Conservation (phyloP, 1,140 invertebrate species). For the Thalassaphorura encarpata region DNA sequence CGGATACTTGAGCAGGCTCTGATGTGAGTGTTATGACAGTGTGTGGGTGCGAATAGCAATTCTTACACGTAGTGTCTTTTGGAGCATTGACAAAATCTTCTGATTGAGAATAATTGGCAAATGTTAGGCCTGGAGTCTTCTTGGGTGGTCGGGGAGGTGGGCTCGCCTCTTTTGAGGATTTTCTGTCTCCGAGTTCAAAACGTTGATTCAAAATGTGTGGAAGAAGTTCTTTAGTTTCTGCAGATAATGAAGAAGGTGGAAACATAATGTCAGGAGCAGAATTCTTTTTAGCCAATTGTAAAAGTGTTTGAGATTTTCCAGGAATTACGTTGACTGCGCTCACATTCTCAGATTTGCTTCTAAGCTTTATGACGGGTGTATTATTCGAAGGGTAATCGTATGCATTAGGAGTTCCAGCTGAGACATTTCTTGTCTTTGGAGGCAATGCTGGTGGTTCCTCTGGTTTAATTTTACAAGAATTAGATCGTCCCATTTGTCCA, state of each 20-base stretch:
- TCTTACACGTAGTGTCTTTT: too few relatives aligned
- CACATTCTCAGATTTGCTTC: background rate
- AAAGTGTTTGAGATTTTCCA: too few relatives aligned
- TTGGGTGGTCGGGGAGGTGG: background rate
- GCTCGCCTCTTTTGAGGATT: background rate
- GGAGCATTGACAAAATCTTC: too few relatives aligned
- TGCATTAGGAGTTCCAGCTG: too few relatives aligned
- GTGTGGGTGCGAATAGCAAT: too few relatives aligned
- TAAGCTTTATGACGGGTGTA: slow-evolving; percentile 7
- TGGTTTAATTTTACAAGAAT: slow-evolving; percentile 14
- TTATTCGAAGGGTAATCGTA: slow-evolving; percentile 30
- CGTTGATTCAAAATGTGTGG: too few relatives aligned
- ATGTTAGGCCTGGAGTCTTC: slow-evolving; percentile 1
- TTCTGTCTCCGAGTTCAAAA: too few relatives aligned
- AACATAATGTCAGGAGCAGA: slow-evolving; percentile 25
- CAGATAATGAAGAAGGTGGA: too few relatives aligned
- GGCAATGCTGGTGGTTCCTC: slow-evolving; percentile 21
- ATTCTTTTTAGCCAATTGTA: slow-evolving; percentile 26
- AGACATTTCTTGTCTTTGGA: slow-evolving; percentile 20
- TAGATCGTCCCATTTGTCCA: slow-evolving; percentile 13
- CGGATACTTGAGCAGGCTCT: too few relatives aligned
- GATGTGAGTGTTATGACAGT: too few relatives aligned
- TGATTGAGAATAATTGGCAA: too few relatives aligned
- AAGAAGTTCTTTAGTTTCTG: background rate
- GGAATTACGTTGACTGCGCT: background rate